Base-by-base conservation (phyloP, 2,888 invertebrate genomes). In the Protodeltote pygarga region DNA sequence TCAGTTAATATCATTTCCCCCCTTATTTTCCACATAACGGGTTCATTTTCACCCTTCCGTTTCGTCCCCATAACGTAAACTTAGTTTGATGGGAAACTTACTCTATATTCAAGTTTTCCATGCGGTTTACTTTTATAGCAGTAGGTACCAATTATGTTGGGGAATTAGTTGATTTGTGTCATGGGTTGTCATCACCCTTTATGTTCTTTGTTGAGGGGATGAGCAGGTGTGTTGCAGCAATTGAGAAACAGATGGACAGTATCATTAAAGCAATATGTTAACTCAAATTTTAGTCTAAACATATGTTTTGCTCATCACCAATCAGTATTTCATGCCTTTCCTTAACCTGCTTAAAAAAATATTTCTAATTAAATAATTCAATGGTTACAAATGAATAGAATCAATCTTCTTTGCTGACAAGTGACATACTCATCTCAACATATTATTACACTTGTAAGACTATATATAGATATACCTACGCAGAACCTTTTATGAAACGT, bases 1-100 rank as follows among this genome's bases (percentile, higher is more conserved):
- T 61, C 54, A 53, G 61, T 69, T 69, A 25, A 55, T 63, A 62
- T 63, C 23, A 44, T 34, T 39, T 39, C 51, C 60, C 71, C 73
- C 73, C 72, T 74, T 73, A 70, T 71, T 74, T 79, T 73, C 58
- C 67, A 75, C 75, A 71, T 81, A 81, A 77, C 79, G 73, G 79
- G 81, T 76, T 80, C 68, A 77, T 79, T 77, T 75, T 64, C 69
- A 77, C 79, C 83, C 79, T 68, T 72, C 70, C 68, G 49, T 59
- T 47, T 52, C 47, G 27, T 20, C 69, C 41, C 59, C 40, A 51
- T 53, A 52, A 51, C 37, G 45, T 52, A 60, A 76, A 76, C 72
- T 75, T 71, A 73, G 73, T 75, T 74, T 69, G 73, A 75, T 75
- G 71, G 71, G 63, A 71, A 76, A 75, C 69, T 72, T 65, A 31